Evolutionary conservation across 2,113 vertebrate species (phyloP), one percentile per base, ranked within the genome.

Genomic region (Phrynosoma platyrhinos): DNA sequence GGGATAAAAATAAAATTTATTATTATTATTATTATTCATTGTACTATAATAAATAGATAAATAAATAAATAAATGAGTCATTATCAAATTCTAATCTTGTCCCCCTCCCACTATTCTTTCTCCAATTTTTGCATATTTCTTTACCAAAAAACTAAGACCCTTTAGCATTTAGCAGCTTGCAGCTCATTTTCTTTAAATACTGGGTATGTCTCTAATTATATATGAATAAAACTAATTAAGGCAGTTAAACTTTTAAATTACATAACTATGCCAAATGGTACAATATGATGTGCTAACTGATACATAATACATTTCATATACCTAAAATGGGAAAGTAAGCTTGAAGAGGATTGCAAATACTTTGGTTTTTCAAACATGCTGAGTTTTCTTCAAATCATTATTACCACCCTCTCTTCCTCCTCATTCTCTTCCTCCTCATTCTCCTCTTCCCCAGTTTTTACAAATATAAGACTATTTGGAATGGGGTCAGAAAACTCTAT

Each of bases 261-360:
- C 36, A 42, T 68, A 47, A 27, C 13, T 66, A 16, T 68, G 42
- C 79, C 40, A 69, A 82, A 82, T 68, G 36, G 55, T 47, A 30
- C 62, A 42, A 68, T 82, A 47, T 27, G 42, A 47, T 82, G 36
- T 82, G 62, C 30, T 68, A 81, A 36, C 8, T 42, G 66, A 82
- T 82, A 64, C 55, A 82, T 25, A 66, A 66, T 66, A 40, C 62
- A 82, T 82, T 66, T 82, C 36, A 82, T 82, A 36, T 68, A 42
- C 5, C 62, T 66, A 68, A 82, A 40, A 23, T 9, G 40, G 25
- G 1, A 68, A 82, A 68, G 21, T 64, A 42, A 42, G 32, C 32
- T 83, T 58, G 71, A 1, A 27, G 32, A 72, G 20, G 27, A 7
- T 13, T 40, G 32, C 47, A 8, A 32, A 25, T 16, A 62, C 7